A percentile compares a stretch with the other conserved stretches of the same genome.
Conservation (phyloP, 2,797 vertebrate genomes). For the Muscicapa comitata region DNA sequence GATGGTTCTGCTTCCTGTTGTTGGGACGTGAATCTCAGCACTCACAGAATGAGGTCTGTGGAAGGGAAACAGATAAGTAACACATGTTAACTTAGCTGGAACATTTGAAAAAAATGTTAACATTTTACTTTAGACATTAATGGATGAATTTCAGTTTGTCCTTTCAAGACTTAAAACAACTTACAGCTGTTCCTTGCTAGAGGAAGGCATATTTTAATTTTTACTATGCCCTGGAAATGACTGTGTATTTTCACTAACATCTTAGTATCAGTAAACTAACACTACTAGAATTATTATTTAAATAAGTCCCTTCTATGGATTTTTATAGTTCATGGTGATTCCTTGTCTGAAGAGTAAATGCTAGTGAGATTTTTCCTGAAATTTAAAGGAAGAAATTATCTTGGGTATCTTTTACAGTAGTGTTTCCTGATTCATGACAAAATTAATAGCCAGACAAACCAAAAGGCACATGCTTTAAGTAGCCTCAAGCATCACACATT, state of each 20-base stretch:
- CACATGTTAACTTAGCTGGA: background rate
- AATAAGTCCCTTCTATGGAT: background rate
- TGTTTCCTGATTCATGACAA: background rate
- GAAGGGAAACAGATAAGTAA: conserved; percentile 5
- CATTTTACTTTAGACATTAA: background rate
- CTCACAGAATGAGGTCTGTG: background rate
- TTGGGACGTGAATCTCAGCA: background rate
- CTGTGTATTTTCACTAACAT: background rate
- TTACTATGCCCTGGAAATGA: background rate
- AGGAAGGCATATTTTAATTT: background rate
- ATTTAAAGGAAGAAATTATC: background rate
- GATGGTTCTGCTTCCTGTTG: background rate
- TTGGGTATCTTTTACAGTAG: background rate
- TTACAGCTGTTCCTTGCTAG: background rate
- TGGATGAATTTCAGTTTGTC: background rate
- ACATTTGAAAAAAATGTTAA: background rate
- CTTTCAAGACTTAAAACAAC: background rate
- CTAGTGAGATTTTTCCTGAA: background rate
- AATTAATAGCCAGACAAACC: background rate
- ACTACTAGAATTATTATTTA: background rate
- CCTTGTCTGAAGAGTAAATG: background rate
- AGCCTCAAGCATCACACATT: background rate
- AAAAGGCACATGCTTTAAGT: background rate
- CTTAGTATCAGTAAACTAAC: background rate
- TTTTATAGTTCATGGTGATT: background rate